Conservation (phyloP, 2,113 vertebrate genomes). For the Scalopus aquaticus region DNA sequence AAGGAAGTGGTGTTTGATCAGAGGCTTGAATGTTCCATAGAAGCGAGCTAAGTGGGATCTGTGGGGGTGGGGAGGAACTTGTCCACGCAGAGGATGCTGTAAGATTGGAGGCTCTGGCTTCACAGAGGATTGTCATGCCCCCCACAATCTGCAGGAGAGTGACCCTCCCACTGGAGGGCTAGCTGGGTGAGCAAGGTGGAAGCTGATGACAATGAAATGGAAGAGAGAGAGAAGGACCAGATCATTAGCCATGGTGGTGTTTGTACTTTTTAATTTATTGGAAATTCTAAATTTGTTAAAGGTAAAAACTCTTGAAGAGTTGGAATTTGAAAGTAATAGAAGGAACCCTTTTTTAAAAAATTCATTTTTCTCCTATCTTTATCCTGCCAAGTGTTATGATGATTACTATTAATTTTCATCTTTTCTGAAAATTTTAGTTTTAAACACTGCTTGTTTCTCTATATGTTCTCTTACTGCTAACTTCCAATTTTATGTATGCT, state of each 20-base stretch:
- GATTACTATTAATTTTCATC: neutral
- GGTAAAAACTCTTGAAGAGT: neutral
- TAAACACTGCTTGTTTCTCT: neutral
- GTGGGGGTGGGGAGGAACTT: no score
- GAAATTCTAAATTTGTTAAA: neutral
- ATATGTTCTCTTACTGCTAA: neutral
- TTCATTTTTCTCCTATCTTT: neutral
- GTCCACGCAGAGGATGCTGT: neutral
- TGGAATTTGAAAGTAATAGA: neutral
- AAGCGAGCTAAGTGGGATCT: neutral
- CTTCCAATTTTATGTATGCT: neutral
- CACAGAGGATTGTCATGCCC: neutral
- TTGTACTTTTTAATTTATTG: neutral
- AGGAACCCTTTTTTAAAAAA: neutral
- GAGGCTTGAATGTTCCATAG: neutral
- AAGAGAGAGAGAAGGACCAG: neutral
- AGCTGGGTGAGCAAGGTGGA: neutral
- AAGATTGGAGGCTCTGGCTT: neutral
- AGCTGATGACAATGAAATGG: neutral
- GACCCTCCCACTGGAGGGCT: neutral
- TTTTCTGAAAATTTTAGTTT: neutral
- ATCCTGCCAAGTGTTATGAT: neutral
- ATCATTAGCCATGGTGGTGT: rapidly evolving
- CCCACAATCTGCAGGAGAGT: no score
- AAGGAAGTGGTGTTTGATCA: neutral